These are phyloP conservation scores for Malthinus seriepunctatus DNA, from an alignment of 2,888 invertebrate genomes.

Conservation along the genomic window DNA sequence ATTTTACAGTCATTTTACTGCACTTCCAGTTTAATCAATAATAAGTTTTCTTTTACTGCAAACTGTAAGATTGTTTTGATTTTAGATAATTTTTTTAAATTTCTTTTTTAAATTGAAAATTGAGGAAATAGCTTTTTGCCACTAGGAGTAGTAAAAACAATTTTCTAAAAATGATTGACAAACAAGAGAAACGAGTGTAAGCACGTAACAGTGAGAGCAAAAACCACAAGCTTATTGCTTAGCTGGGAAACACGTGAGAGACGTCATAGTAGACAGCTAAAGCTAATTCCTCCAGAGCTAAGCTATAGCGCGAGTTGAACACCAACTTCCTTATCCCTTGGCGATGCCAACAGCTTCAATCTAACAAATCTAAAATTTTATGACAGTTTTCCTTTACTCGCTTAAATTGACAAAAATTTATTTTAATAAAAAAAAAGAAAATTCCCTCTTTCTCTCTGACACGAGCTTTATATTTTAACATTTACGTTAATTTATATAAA, in stretches of 20 bases:
- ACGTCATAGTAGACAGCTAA: conserved; percentile 27
- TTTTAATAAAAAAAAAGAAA: not conserved
- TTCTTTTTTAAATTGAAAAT: conserved; percentile 12
- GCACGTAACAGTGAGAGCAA: conserved; percentile 21
- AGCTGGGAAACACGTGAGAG: conserved; percentile 28
- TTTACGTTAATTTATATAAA: no score
- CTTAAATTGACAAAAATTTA: conserved; percentile 1
- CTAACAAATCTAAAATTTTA: conserved; percentile 14
- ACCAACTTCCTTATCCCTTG: conserved; percentile 16
- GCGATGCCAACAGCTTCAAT: conserved; percentile 14
- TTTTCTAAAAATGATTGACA: conserved; percentile 27
- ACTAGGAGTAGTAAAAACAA: conserved; percentile 14
- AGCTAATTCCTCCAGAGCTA: conserved; percentile 27
- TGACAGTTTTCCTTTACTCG: conserved; percentile 8
- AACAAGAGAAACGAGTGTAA: conserved; percentile 20
- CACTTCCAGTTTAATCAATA: no score
- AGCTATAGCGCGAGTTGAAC: conserved; percentile 10
- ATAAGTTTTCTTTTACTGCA: no score
- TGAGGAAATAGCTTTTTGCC: conserved; percentile 15
- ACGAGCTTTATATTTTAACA: no score
- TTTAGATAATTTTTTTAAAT: no score
- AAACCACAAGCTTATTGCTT: conserved; percentile 29
- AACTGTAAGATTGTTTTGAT: no score
- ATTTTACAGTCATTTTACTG: no score
- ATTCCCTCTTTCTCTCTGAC: no score